Percentiles rank a stretch among this genome's conserved stretches.
Evolutionary conservation across 1,140 invertebrate genomes (phyloP).

Genomic region (Eriosoma lanigerum): DNA sequence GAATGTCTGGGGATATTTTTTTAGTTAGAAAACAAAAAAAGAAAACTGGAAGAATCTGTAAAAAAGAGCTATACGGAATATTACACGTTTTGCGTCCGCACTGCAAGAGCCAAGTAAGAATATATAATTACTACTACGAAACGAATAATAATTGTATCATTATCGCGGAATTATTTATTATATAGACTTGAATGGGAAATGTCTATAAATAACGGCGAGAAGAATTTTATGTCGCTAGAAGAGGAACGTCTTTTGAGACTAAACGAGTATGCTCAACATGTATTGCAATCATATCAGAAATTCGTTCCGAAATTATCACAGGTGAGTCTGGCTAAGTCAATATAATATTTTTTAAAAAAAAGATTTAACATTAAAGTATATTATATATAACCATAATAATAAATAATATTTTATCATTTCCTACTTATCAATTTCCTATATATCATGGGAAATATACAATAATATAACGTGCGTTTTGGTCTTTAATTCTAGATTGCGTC

Average conservation of each 20-base stretch:
- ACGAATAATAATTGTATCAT: neutral
- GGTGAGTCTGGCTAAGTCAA: conserved; percentile 29
- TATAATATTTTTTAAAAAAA: too few species aligned
- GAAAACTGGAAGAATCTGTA: conserved; percentile 86
- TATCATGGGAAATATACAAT: too few species aligned
- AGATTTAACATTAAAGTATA: too few species aligned
- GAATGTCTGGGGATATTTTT: too few species aligned
- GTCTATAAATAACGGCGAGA: conserved; percentile 75
- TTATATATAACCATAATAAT: too few species aligned
- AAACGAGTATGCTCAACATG: conserved; percentile 75
- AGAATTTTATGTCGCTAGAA: conserved; percentile 76
- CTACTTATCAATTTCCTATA: too few species aligned
- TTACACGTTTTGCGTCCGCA: conserved; percentile 84
- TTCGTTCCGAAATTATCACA: conserved; percentile 70
- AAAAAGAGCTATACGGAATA: conserved; percentile 91
- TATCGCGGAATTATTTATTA: neutral
- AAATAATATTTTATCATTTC: too few species aligned
- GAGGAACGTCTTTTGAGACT: conserved; percentile 83
- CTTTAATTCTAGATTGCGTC: conserved; percentile 66
- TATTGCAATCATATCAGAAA: conserved; percentile 74
- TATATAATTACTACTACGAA: neutral
- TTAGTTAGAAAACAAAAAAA: conserved; percentile 81
- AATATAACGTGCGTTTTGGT: neutral
- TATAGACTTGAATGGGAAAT: conserved; percentile 86
- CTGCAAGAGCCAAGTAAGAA: conserved; percentile 78